Conservation (phyloP, 2,113 vertebrate genomes). For the Polypterus bichir region DNA sequence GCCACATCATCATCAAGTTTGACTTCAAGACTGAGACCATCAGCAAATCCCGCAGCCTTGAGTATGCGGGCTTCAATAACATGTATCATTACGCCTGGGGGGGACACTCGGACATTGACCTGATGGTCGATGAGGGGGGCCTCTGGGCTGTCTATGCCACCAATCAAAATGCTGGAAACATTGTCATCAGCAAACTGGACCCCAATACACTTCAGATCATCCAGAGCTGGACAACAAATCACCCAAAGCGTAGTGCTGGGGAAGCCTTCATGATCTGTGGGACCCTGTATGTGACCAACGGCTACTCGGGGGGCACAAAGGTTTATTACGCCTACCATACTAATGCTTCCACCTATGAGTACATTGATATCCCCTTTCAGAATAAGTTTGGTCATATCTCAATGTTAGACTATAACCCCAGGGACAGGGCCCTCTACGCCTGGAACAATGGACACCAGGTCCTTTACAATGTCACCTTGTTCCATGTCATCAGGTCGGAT, state of each 20-base stretch:
- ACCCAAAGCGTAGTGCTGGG: constrained; percentile 89
- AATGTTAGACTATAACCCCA: constrained; percentile 98
- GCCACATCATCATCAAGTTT: constrained; percentile 91
- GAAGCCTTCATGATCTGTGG: constrained; percentile 98
- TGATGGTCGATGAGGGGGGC: constrained; percentile 92
- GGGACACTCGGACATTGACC: constrained; percentile 93
- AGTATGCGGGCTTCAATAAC: constrained; percentile 89
- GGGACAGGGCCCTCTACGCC: constrained; percentile 86
- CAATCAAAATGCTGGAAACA: constrained; percentile 94
- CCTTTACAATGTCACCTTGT: constrained; percentile 94
- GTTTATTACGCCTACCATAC: constrained; percentile 95
- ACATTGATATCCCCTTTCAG: constrained; percentile 92
- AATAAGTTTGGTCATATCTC: constrained; percentile 97
- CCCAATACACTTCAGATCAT: constrained; percentile 79
- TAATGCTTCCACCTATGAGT: constrained; percentile 94
- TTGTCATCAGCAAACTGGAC: constrained; percentile 91
- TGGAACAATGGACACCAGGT: constrained; percentile 98
- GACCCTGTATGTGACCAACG: constrained; percentile 91
- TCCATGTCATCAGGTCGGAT: constrained; percentile 88
- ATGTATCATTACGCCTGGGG: constrained; percentile 97
- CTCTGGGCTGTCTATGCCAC: constrained; percentile 95
- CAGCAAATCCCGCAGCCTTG: constrained; percentile 84
- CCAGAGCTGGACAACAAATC: constrained; percentile 88
- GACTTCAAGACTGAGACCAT: constrained; percentile 84
- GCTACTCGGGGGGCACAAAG: constrained; percentile 91